Conservation (phyloP, 1,140 invertebrate genomes). For the Pogonomyrmex barbatus region DNA sequence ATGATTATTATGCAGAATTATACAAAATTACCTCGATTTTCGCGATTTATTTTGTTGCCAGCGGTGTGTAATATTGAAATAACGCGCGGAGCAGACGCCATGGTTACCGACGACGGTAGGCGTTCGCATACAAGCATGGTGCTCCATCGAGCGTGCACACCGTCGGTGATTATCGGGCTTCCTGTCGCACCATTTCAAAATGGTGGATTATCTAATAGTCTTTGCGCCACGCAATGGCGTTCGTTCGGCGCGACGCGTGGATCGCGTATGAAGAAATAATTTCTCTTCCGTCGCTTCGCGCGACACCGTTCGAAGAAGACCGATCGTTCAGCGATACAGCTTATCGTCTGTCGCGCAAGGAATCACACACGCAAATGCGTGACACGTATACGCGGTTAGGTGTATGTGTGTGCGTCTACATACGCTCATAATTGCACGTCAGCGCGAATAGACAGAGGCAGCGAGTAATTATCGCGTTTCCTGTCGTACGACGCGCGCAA, state of each 20-base stretch:
- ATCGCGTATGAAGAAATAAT: conserved; percentile 5
- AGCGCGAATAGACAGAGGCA: conserved; percentile 35
- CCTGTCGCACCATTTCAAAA: conserved; percentile 74
- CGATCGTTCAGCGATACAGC: not conserved
- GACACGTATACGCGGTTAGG: no score
- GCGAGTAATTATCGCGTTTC: conserved; percentile 54
- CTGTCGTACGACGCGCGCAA: conserved; percentile 55
- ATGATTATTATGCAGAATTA: conserved; percentile 64
- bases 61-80: conserved; percentile 61
- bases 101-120: conserved; percentile 60
- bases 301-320: not conserved
- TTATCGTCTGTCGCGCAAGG: not conserved
- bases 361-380: not conserved
- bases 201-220: conserved; percentile 68
- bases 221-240: conserved; percentile 14
- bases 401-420: not conserved
- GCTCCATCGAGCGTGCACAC: conserved; percentile 56
- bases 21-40: conserved; percentile 57
- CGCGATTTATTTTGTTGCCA: conserved; percentile 63
- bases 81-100: conserved; percentile 68
- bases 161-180: conserved; percentile 83
- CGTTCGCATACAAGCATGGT: conserved; percentile 30
- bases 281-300: not conserved
- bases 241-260: not conserved
- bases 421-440: conserved; percentile 38